Base-by-base conservation (phyloP, 2,797 vertebrate species). In the Tapera naevia region DNA sequence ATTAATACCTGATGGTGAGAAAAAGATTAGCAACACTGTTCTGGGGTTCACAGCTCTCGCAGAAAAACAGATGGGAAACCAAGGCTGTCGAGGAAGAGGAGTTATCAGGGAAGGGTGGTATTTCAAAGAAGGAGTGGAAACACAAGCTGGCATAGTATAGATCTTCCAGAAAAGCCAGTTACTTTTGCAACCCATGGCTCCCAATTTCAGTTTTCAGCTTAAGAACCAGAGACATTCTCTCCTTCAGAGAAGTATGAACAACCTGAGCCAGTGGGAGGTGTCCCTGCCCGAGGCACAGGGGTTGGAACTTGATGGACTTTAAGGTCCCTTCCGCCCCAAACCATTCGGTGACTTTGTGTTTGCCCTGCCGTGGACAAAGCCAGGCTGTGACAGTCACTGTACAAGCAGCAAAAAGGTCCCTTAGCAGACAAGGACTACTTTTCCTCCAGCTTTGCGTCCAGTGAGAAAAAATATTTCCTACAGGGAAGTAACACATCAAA, bases 191-290 rank as follows among this genome's bases (percentile, higher is more conserved):
- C 32, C 23, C 5, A 1, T 1, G 7, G 60, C 46, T 80, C 64
- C 27, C 23, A 53, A 8, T 50, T 61, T 30, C 11, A n/a, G 4
- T 24, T 21, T 64, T 53, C 23, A 61, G 28, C 53, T n/a, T 14
- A 24, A 56, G 11, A 81, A 4, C 19, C 0, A 0, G 41, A 64
- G 43, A 50, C 4, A 1, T 21, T 21, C 15, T 28, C 61, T 60
- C 46, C 17, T 23, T 15, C 57, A 51, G 21, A 43, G 12, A 37
- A 73, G 37, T 10, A 2, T 21, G 46, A 46, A 22, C 46, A 48
- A 10, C 46, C 9, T 48, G 22, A 48, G 48, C 22, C 46, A 48
- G 22, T 48, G 46, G 46, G 46, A 48, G 23, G 46, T 24, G 11
- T 48, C 46, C 22, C 22, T 48, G 22, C 22, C 46, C 46, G 11